phyloP scores from a whole-genome alignment of 2,888 invertebrate genomes.

The Agrotis puta region DNA sequence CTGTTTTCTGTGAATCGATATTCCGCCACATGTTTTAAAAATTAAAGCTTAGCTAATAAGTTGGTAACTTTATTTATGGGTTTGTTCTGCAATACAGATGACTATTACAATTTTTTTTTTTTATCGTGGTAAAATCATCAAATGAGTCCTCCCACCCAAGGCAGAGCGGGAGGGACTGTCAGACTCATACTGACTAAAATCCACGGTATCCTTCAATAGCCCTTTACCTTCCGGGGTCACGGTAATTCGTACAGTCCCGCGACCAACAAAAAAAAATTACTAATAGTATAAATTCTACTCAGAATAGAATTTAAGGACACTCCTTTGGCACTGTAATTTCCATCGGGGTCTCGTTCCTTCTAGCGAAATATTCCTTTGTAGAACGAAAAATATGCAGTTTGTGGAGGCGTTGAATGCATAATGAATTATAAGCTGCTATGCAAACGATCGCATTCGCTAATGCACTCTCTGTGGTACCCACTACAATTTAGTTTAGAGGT shows the following conservation, averaged over 20 bases:
- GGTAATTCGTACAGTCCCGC: too few species aligned
- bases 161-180: too few species aligned
- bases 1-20: too few species aligned
- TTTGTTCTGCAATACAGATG: background rate
- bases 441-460: conserved; percentile 36
- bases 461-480: conserved; percentile 8
- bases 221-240: too few species aligned
- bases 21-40: background rate
- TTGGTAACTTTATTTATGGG: background rate
- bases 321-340: conserved; percentile 16
- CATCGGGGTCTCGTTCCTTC: conserved; percentile 9
- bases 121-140: too few species aligned
- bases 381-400: conserved; percentile 46
- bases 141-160: too few species aligned
- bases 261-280: too few species aligned
- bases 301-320: background rate
- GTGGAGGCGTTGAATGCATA: conserved; percentile 49
- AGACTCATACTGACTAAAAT: too few species aligned
- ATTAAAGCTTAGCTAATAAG: background rate
- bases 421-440: conserved; percentile 38
- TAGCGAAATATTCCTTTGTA: conserved; percentile 27
- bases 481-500: background rate
- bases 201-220: too few species aligned
- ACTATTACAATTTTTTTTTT: too few species aligned
- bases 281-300: background rate